Conservation (phyloP, 2,888 invertebrate genomes). For the Hydrotaea diabolus region DNA sequence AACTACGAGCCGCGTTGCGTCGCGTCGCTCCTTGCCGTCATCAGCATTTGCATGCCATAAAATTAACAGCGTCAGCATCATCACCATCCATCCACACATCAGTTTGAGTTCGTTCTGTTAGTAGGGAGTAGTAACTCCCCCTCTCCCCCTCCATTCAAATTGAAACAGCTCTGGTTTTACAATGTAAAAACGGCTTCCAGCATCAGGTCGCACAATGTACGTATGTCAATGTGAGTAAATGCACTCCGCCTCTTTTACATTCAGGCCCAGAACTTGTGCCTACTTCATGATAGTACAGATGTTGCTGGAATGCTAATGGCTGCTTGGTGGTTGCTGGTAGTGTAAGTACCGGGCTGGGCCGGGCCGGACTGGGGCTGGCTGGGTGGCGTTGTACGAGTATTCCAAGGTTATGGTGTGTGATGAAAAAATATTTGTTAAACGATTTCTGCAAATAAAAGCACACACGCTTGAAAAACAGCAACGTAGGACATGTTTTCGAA, state of each 20-base stretch:
- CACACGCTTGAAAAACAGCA: slow-evolving; percentile 1
- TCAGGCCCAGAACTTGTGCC: neutral
- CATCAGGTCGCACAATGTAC: slow-evolving; percentile 1
- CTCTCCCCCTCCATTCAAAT: too few relatives aligned
- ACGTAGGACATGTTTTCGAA: neutral
- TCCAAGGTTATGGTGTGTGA: slow-evolving; percentile 51
- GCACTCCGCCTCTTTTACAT: slow-evolving; percentile 1
- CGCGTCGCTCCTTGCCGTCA: slow-evolving; percentile 1
- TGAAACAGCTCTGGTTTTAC: neutral
- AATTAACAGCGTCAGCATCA: too few relatives aligned
- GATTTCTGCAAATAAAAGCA: slow-evolving; percentile 32
- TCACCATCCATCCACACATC: neutral
- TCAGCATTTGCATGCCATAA: slow-evolving; percentile 2
- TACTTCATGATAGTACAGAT: too few relatives aligned
- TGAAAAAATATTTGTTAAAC: slow-evolving; percentile 39
- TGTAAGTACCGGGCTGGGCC: neutral
- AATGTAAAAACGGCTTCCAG: slow-evolving; percentile 7
- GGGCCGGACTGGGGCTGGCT: neutral
- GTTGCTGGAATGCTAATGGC: neutral
- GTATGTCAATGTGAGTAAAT: neutral
- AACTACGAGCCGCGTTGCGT: too few relatives aligned
- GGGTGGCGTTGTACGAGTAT: slow-evolving; percentile 32
- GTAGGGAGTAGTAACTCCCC: neutral
- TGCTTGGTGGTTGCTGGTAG: neutral
- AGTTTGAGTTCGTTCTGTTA: neutral